Base-by-base conservation (phyloP, 2,797 vertebrate species). In the Poliocrania exsul region DNA sequence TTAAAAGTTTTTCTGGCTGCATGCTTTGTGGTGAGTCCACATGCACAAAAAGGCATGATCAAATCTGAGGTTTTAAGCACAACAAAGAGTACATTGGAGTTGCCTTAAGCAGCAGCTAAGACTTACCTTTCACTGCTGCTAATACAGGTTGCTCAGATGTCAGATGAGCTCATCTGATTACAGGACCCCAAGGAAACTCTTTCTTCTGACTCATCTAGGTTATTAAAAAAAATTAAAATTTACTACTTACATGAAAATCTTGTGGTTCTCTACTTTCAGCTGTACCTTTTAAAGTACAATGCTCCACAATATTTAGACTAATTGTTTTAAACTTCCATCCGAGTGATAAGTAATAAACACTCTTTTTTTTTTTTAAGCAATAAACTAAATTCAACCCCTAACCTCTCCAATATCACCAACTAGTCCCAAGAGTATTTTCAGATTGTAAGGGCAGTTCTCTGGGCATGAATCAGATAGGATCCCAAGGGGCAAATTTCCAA, bases 101-200 rank as follows among this genome's bases (percentile, higher is more conserved):
- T 4, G 3, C 58, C 91, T 91, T 62, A 85, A 93, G 51, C 58
- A 79, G 54, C 57, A 88, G 6, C 71, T 51, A 35, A 58, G 56
- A 75, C 17, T 60, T 35, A 75, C 56, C 81, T 95, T 95, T 91
- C 73, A 91, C 54, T 40, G 44, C 53, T 77, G 77, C 49, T 88
- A 80, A 26, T 50, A 71, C 53, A 86, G 69, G 61, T 96, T 94
- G n/a, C 72, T 92, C 50, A 81, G 49, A 67, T 20, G 29, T 60
- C 51, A 38, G 82, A 94, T 96, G 74, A 87, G 56, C 69, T 96
- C 93, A 78, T 78, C 53, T 89, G 82, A 93, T 92, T 86, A 91
- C 57, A 92, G 50, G 37, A 65, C 73, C 75, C 56, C 88, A 95
- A 95, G 82, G 47, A 86, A 89, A 78, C 57, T 91, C 73, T 89